Evolutionary conservation across 2,888 invertebrate species (phyloP).

Genomic region (Cryptophagus acutangulus): DNA sequence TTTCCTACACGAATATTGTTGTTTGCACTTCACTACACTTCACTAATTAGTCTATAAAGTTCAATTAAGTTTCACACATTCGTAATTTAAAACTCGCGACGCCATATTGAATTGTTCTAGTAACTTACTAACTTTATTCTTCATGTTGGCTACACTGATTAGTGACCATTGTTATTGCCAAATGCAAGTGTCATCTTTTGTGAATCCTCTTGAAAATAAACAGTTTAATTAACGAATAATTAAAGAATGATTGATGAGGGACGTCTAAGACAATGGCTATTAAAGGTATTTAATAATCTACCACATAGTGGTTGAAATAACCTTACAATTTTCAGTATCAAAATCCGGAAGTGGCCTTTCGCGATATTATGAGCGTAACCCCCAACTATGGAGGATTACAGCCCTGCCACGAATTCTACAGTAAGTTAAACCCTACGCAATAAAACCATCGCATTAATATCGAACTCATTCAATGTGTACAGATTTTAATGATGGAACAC

Average conservation of each 20-base stretch:
- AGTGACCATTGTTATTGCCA: not conserved
- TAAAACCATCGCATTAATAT: not conserved
- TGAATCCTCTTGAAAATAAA: too few species aligned
- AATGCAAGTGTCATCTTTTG: too few species aligned
- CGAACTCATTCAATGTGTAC: too few species aligned
- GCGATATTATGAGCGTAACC: constrained; percentile 63
- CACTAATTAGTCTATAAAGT: too few species aligned
- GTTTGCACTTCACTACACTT: too few species aligned
- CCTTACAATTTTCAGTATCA: constrained; percentile 57
- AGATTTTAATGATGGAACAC: constrained; percentile 86
- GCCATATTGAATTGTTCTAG: too few species aligned
- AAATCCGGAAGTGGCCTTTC: constrained; percentile 60
- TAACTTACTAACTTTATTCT: too few species aligned
- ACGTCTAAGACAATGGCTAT: constrained; percentile 48
- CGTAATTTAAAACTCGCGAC: too few species aligned
- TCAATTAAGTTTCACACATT: too few species aligned
- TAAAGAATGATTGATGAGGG: not conserved
- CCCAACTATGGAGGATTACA: constrained; percentile 61
- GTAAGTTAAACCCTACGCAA: constrained; percentile 49
- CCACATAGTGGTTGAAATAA: constrained; percentile 3
- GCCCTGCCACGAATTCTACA: constrained; percentile 63
- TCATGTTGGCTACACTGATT: not conserved
- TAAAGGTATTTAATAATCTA: constrained; percentile 44
- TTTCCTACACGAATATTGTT: too few species aligned
- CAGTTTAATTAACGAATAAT: constrained; percentile 1